phyloP scores from a whole-genome alignment of 2,888 invertebrate species.

The Cyrtodaria siliqua region DNA sequence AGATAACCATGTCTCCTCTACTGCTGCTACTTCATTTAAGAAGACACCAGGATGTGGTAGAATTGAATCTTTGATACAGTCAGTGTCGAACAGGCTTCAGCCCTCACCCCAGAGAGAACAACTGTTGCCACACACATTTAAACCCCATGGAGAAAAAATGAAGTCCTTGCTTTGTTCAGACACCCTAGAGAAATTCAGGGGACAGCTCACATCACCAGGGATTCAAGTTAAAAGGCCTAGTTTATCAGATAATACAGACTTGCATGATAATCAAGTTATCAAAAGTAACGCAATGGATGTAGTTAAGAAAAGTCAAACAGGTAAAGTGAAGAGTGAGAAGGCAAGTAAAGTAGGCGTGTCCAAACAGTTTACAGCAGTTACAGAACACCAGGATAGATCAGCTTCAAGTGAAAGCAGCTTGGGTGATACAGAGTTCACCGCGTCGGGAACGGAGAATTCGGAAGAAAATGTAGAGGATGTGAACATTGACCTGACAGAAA shows the following conservation, averaged over 20 bases:
- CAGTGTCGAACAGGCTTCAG: slow-evolving; percentile 7
- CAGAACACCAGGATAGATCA: neutral
- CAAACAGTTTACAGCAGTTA: neutral
- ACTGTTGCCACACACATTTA: too few species aligned
- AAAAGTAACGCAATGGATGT: too few species aligned
- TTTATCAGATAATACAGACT: too few species aligned
- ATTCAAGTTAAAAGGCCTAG: too few species aligned
- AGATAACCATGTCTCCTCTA: too few species aligned
- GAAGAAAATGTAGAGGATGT: slow-evolving; percentile 2
- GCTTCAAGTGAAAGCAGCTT: neutral
- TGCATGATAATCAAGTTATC: too few species aligned
- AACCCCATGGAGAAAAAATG: too few species aligned
- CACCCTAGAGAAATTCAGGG: too few species aligned
- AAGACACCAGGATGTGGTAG: neutral
- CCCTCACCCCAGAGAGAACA: too few species aligned
- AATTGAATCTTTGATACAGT: slow-evolving; percentile 4
- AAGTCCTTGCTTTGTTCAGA: too few species aligned
- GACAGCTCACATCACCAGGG: too few species aligned
- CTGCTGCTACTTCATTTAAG: neutral
- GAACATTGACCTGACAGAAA: slow-evolving; percentile 37
- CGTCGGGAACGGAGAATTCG: neutral
- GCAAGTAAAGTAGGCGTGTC: neutral
- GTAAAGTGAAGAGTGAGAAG: neutral
- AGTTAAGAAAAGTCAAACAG: too few species aligned
- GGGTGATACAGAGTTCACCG: neutral